Percentiles rank a stretch among this genome's conserved stretches.
phyloP scores from a whole-genome alignment of 2,113 vertebrate genomes.

The Scophthalmus maximus region DNA sequence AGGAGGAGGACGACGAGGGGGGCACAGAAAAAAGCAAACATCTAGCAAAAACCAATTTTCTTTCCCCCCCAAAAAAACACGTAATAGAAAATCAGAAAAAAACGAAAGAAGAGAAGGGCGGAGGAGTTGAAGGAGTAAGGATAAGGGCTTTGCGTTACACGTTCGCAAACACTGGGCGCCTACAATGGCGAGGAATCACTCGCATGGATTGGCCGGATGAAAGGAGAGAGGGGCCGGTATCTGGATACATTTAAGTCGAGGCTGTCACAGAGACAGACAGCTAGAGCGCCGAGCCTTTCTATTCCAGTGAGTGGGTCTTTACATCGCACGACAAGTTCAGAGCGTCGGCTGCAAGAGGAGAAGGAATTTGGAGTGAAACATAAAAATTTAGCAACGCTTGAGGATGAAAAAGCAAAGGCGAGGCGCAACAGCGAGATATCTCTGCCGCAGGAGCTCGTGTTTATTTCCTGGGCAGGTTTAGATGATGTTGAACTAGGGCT shows the following conservation, averaged over 20 bases:
- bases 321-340: background rate
- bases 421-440: background rate
- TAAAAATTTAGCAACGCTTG: background rate
- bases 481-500: too few relatives aligned
- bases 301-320: background rate
- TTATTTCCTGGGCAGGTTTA: background rate
- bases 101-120: slow-evolving; percentile 11
- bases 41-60: slow-evolving; percentile 80
- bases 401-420: background rate
- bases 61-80: slow-evolving; percentile 34
- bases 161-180: slow-evolving; percentile 46
- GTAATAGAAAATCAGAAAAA: slow-evolving; percentile 70
- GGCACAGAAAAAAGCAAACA: slow-evolving; percentile 65
- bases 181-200: slow-evolving; percentile 44
- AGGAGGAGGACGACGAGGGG: slow-evolving; percentile 3
- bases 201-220: slow-evolving; percentile 32
- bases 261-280: slow-evolving; percentile 29
- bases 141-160: slow-evolving; percentile 36
- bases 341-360: background rate
- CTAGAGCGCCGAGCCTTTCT: background rate
- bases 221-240: slow-evolving; percentile 27
- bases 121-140: slow-evolving; percentile 3
- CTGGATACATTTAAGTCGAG: slow-evolving; percentile 17
- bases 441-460: background rate
- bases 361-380: background rate